A percentile compares a stretch with the other conserved stretches of the same genome.
Conservation (phyloP, 2,888 invertebrate species). For the Clusia tigrina region DNA sequence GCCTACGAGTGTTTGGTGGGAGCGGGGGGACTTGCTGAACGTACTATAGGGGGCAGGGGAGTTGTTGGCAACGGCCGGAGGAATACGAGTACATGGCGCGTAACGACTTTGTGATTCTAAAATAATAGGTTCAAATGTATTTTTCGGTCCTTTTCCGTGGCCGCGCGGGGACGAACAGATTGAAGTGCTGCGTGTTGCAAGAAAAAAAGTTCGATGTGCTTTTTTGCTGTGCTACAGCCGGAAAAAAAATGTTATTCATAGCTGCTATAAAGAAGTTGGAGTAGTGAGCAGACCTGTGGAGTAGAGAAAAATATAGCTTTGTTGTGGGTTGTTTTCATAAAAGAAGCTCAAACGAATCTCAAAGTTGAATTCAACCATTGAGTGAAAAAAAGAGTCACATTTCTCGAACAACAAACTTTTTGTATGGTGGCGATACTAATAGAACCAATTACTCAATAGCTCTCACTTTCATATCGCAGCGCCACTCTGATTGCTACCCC, state of each 20-base stretch:
- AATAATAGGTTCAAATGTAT: slow-evolving; percentile 35
- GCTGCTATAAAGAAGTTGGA: not conserved
- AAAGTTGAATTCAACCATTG: too few relatives aligned
- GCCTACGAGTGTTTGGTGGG: slow-evolving; percentile 28
- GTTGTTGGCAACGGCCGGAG: not conserved
- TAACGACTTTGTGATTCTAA: slow-evolving; percentile 41
- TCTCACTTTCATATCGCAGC: too few relatives aligned
- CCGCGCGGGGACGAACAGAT: not conserved
- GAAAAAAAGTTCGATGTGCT: not conserved
- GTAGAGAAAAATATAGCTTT: not conserved
- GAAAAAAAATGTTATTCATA: not conserved
- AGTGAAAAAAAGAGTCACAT: too few relatives aligned
- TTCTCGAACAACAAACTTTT: too few relatives aligned
- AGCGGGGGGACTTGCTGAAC: too few relatives aligned
- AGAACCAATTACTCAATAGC: too few relatives aligned
- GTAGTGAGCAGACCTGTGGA: not conserved
- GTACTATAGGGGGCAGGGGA: not conserved
- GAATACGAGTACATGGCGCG: slow-evolving; percentile 33
- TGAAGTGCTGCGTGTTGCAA: not conserved
- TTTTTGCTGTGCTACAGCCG: not conserved
- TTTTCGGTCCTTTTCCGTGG: slow-evolving; percentile 13
- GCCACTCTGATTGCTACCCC: too few relatives aligned
- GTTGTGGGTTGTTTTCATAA: not conserved
- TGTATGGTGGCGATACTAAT: too few relatives aligned
- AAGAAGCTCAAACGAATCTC: too few relatives aligned